phyloP scores from a whole-genome alignment of 1,140 invertebrate species.

The Zaprionus africanus region DNA sequence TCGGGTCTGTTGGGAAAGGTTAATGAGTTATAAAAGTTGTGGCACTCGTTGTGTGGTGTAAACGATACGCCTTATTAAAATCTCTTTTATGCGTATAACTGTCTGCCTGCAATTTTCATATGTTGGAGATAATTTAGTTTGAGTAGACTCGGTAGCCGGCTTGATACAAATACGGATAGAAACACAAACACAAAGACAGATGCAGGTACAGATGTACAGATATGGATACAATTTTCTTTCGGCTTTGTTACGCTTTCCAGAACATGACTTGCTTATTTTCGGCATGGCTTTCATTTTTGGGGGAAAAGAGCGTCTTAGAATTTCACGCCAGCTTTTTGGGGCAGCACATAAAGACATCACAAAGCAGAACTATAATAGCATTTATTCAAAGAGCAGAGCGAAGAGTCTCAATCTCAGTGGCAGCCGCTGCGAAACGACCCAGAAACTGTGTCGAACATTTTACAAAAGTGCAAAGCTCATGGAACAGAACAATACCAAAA shows the following conservation, averaged over 20 bases:
- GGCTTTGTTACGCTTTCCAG: slow-evolving; percentile 80
- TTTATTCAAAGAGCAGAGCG: slow-evolving; percentile 73
- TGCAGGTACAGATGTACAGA: slow-evolving; percentile 24
- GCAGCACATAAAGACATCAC: slow-evolving; percentile 60
- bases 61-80: slow-evolving; percentile 81
- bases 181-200: slow-evolving; percentile 8
- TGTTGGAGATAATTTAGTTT: slow-evolving; percentile 61
- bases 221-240: slow-evolving; percentile 56
- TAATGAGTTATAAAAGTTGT: slow-evolving; percentile 80
- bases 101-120: slow-evolving; percentile 54
- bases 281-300: slow-evolving; percentile 69
- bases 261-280: slow-evolving; percentile 74
- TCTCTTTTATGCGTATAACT: slow-evolving; percentile 47
- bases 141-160: slow-evolving; percentile 21
- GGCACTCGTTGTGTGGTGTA: slow-evolving; percentile 67
- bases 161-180: slow-evolving; percentile 11
- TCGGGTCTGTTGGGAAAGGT: slow-evolving; percentile 61
- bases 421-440: slow-evolving; percentile 36
- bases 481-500: slow-evolving; percentile 74
- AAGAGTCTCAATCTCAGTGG: slow-evolving; percentile 62
- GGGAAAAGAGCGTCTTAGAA: slow-evolving; percentile 35
- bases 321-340: slow-evolving; percentile 64
- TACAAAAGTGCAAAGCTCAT: slow-evolving; percentile 69
- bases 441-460: slow-evolving; percentile 81
- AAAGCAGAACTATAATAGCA: slow-evolving; percentile 64